These are phyloP conservation scores for Heterocephalus glaber DNA, from an alignment of 2,113 vertebrate genomes.

Conservation along the genomic window DNA sequence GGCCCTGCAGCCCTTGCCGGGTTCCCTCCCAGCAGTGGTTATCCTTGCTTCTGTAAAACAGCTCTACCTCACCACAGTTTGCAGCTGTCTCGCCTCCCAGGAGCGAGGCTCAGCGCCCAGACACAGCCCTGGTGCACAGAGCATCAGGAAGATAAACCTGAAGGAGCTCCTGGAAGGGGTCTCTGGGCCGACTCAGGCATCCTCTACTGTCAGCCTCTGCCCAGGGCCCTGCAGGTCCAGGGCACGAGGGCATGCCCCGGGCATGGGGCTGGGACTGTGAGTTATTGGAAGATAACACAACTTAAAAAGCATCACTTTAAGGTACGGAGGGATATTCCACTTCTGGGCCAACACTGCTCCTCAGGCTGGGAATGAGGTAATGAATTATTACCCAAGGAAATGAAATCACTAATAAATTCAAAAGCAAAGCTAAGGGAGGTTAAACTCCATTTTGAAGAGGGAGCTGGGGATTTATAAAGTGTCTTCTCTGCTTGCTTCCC, in stretches of 20 bases:
- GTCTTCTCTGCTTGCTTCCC: background rate
- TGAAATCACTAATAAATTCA: constrained; percentile 82
- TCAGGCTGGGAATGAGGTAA: background rate
- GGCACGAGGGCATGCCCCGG: fast-evolving
- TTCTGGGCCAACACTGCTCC: background rate
- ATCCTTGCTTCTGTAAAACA: constrained; percentile 33
- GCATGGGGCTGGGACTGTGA: background rate
- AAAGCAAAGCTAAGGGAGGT: constrained; percentile 76
- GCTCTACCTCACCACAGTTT: constrained; percentile 2
- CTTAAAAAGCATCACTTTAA: constrained; percentile 61
- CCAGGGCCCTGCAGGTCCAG: background rate
- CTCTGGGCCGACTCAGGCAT: background rate
- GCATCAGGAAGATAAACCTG: background rate
- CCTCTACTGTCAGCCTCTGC: background rate
- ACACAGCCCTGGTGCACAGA: background rate
- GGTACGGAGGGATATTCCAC: constrained; percentile 57
- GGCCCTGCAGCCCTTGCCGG: background rate
- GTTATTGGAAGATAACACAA: constrained; percentile 52
- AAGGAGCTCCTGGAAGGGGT: background rate
- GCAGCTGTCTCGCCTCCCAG: constrained; percentile 48
- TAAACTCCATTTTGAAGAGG: constrained; percentile 76
- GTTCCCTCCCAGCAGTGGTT: background rate
- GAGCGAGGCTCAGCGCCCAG: background rate
- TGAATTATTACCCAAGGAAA: constrained; percentile 82
- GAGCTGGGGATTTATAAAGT: constrained; percentile 80